Base-by-base conservation (phyloP, 1,140 invertebrate species). In the Sinella curviseta region DNA sequence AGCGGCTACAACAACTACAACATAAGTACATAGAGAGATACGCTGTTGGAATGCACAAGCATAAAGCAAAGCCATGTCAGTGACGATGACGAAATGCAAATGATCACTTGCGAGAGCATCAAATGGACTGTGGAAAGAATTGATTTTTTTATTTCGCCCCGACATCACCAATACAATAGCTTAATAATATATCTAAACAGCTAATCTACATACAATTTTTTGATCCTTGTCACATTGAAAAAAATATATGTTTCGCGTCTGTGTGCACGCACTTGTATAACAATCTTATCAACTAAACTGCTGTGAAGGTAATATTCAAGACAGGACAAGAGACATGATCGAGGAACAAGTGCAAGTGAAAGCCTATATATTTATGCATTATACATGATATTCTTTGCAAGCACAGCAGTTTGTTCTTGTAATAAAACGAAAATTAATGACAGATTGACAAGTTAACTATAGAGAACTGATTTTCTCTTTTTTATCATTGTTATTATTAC, bases 401-500 rank as follows among this genome's bases (percentile, higher is more conserved):
- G 24, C 24, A 70, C 8, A 31, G 65, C 31, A 33, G 65, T 70
- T 14, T 33, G 28, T 4, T 33, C 31, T 70, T 70, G 24, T 14
- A 70, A 31, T 33, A 70, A 48, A 48, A 60, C 57, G 14, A 60
- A 30, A 33, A 33, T 30, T 70, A 70, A 70, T 70, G 65, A 70
- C 65, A 70, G 65, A 31, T 70, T 70, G 65, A 70, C 65, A 70
- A 70, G 28, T 70, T 30, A 30, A 70, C 65, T 70, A 70, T 33
- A n/a, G 57, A 16, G 26, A 65, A n/a, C 39, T 12, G 20, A 48
- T 48, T 48, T 48, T 65, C 16, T 65, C 24, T n/a, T 26, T 26
- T 26, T 4, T n/a, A 65, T 8, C 14, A 65, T 26, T 14, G 57
- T 48, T 20, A 48, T 48, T 48, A 48, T 48, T n/a, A 48, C 39